Percentiles rank a stretch among this genome's conserved stretches.
Evolutionary conservation across 2,113 vertebrate genomes (phyloP).

Genomic region (Furnarius figulus): DNA sequence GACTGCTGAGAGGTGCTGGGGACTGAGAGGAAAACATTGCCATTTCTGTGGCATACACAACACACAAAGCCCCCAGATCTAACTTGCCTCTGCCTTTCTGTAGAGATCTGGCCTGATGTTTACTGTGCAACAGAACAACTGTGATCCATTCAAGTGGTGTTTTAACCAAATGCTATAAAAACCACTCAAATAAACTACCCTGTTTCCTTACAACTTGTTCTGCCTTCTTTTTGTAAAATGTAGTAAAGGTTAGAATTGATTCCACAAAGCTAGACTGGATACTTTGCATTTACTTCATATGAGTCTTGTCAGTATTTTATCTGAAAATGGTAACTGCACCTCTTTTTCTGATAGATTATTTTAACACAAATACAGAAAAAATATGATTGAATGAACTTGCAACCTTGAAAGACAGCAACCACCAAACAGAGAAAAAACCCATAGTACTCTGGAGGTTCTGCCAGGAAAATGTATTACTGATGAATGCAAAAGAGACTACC

Average conservation of each 20-base stretch:
- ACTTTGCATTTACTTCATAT: not conserved
- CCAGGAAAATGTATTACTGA: not conserved
- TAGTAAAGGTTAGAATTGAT: not conserved
- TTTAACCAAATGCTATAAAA: not conserved
- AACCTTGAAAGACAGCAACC: not conserved
- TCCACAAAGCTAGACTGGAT: not conserved
- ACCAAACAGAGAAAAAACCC: not conserved
- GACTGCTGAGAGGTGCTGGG: accelerated
- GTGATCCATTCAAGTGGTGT: not conserved
- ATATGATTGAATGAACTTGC: not conserved
- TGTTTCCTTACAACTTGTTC: not conserved
- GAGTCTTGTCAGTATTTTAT: not conserved
- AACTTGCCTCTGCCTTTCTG: not conserved
- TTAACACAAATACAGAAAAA: not conserved
- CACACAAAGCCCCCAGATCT: not conserved
- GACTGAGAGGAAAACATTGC: not conserved
- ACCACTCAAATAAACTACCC: accelerated
- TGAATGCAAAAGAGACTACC: not conserved
- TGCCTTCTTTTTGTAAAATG: not conserved
- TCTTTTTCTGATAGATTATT: not conserved
- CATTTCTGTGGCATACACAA: accelerated
- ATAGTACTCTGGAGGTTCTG: not conserved
- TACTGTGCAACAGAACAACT: not conserved
- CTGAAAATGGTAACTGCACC: not conserved
- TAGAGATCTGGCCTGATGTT: not conserved